Conservation (phyloP, 2,113 vertebrate species). For the Paramormyrops kingsleyae region DNA sequence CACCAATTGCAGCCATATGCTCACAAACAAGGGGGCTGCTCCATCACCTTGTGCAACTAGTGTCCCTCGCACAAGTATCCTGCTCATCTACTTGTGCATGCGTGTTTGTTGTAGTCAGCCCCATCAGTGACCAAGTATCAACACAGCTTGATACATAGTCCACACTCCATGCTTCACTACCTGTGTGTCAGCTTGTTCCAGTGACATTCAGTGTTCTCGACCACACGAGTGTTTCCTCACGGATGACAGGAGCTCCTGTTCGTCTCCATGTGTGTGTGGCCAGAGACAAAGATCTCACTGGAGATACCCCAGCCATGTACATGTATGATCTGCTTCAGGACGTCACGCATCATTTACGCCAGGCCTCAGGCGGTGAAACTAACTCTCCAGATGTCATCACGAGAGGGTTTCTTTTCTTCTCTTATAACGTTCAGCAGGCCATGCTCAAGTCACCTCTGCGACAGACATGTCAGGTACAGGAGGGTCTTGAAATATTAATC, state of each 20-base stretch:
- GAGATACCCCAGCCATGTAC: background rate
- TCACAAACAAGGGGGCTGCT: constrained; percentile 47
- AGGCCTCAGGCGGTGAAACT: background rate
- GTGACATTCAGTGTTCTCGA: background rate
- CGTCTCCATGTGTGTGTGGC: constrained; percentile 2
- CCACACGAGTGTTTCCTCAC: background rate
- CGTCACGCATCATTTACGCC: background rate
- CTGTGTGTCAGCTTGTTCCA: background rate
- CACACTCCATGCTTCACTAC: background rate
- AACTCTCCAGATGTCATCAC: background rate
- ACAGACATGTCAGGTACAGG: background rate
- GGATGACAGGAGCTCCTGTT: background rate
- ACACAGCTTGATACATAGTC: background rate
- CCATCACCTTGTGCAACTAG: constrained; percentile 45
- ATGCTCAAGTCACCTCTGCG: background rate
- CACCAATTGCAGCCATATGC: constrained; percentile 65
- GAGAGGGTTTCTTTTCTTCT: background rate
- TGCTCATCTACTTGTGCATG: background rate
- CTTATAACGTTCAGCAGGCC: background rate
- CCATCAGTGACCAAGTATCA: background rate
- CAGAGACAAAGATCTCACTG: background rate
- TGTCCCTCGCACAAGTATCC: constrained; percentile 39
- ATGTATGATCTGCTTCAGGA: background rate
- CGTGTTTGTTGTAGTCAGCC: background rate
- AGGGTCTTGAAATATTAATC: background rate